Evolutionary conservation across 2,888 invertebrate genomes (phyloP), one percentile per base, ranked within the genome.

Genomic region (Pandemis heparana): DNA sequence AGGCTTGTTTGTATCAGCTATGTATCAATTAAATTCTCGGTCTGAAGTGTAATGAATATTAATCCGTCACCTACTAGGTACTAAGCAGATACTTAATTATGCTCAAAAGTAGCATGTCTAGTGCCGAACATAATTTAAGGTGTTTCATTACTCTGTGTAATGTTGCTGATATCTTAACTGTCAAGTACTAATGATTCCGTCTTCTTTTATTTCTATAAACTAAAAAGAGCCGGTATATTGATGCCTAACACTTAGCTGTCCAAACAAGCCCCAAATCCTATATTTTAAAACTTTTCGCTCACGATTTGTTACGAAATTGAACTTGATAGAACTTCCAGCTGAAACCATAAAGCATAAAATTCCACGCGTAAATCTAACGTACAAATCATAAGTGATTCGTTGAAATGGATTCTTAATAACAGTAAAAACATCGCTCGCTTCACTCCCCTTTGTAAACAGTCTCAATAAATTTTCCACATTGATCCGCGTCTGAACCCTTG

Each of bases 391-490:
- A 61, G 61, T 48, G 51, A 69, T 43, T 68, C 46, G 43, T 59
- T 38, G 39, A 43, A 68, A 68, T 46, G 68, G 60, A 39, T 68
- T 60, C 59, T 60, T 68, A 59, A 68, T 68, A 79, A 76, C 79
- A 79, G 77, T 76, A 75, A 75, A 68, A 64, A 81, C 80, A 78
- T 77, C 77, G 77, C 78, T 79, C 84, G 81, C 82, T 83, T 80
- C 82, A 81, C 79, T 82, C 82, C 81, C 82, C 79, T 39, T 69
- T 78, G 83, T 89, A 89, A 88, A 88, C 87, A 88, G 83, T 86
- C 86, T 86, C 88, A 87, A 90, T 92, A 92, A 90, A 91, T 91
- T 88, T 87, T 87, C 89, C 89, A 87, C 82, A 84, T 82, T 90
- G 90, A 92, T 89, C 90, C 88, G 77, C 77, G 87, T 89, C 87